Percentiles rank a stretch among this genome's conserved stretches.
Evolutionary conservation across 2,113 vertebrate species (phyloP).

Genomic region (Chascanopsetta lugubris): DNA sequence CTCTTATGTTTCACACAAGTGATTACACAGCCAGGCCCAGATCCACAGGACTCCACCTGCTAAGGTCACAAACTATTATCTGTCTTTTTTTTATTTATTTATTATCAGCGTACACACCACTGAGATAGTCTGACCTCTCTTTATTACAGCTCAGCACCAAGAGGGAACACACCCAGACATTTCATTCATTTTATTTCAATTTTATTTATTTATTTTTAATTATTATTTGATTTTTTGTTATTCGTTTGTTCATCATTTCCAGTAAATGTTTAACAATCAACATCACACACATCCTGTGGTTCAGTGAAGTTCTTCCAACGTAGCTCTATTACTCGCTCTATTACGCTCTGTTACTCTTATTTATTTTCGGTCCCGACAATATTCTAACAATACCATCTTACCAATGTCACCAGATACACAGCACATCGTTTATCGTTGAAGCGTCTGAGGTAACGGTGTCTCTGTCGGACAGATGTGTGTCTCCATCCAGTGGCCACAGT

Average conservation of each 20-base stretch:
- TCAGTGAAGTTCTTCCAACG: too few species aligned
- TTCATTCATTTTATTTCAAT: too few species aligned
- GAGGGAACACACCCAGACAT: constrained; percentile 22
- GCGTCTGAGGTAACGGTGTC: not conserved
- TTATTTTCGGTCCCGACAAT: too few species aligned
- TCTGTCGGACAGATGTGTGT: constrained; percentile 8
- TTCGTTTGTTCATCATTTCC: not conserved
- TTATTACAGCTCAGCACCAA: not conserved
- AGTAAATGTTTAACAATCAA: not conserved
- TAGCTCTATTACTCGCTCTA: too few species aligned
- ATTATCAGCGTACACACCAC: too few species aligned
- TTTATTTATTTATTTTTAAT: constrained; percentile 11
- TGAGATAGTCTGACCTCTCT: not conserved
- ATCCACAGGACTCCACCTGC: not conserved
- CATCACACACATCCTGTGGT: not conserved
- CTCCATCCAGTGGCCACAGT: constrained; percentile 39
- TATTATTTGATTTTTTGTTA: too few species aligned
- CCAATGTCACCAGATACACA: too few species aligned
- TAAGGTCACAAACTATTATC: constrained; percentile 28
- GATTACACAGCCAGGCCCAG: not conserved
- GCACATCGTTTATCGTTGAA: too few species aligned
- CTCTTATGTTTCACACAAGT: not conserved
- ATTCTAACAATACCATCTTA: too few species aligned
- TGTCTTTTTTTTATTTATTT: not conserved
- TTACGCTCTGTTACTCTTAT: too few species aligned